Evolutionary conservation across 1,140 invertebrate species (phyloP).

Genomic region (Pogonus chalceus): DNA sequence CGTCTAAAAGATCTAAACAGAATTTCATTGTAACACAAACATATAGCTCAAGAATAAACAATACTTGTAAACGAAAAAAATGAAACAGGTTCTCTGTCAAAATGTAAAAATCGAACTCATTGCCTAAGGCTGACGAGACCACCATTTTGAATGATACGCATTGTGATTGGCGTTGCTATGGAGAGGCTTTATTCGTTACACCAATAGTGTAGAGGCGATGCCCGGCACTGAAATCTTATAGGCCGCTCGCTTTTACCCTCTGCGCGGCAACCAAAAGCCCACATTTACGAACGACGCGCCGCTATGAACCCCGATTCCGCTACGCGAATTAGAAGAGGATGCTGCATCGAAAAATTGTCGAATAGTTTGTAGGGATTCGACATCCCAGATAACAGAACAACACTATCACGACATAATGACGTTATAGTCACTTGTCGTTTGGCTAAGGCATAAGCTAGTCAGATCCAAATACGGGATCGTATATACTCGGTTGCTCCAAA

Average conservation of each 20-base stretch:
- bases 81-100: conserved; percentile 23
- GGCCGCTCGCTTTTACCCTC: background rate
- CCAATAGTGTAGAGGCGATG: conserved; percentile 16
- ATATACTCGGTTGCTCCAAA: conserved; percentile 28
- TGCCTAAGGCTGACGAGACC: conserved; percentile 19
- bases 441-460: conserved; percentile 37
- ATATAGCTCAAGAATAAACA: conserved; percentile 17
- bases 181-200: conserved; percentile 8
- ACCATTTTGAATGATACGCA: conserved; percentile 25
- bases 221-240: background rate
- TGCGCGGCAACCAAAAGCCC: background rate
- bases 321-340: background rate
- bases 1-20: conserved; percentile 15
- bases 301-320: background rate
- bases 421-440: conserved; percentile 37
- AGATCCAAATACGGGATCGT: conserved; percentile 28
- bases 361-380: conserved; percentile 4
- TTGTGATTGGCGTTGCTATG: conserved; percentile 28
- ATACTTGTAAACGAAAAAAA: conserved; percentile 21
- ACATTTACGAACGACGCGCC: background rate
- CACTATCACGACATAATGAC: conserved; percentile 37
- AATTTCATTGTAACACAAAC: conserved; percentile 19
- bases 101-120: conserved; percentile 31
- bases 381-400: conserved; percentile 30
- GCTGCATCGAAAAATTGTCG: background rate